Conservation (phyloP, 2,888 invertebrate species). For the Dermolepida albohirtum region DNA sequence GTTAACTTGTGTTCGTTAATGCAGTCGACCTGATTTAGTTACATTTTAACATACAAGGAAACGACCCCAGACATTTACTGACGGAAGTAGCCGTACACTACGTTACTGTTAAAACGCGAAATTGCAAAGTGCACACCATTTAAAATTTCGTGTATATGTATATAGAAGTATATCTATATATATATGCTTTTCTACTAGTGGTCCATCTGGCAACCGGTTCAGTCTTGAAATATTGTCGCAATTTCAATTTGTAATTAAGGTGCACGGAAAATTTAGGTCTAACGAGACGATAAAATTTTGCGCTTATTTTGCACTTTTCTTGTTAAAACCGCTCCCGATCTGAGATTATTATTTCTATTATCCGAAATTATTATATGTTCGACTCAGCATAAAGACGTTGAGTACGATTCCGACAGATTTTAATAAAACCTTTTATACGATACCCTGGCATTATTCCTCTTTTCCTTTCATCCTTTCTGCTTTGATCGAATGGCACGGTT, state of each 20-base stretch:
- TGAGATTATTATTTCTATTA: conserved; percentile 51
- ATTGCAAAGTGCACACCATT: too few relatives aligned
- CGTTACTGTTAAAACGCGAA: neutral
- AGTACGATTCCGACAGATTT: conserved; percentile 20
- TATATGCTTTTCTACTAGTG: neutral
- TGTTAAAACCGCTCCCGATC: conserved; percentile 43
- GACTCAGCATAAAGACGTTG: conserved; percentile 45
- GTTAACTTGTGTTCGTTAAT: conserved; percentile 11
- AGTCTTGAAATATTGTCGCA: conserved; percentile 16
- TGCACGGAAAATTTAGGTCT: neutral
- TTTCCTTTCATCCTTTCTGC: too few relatives aligned
- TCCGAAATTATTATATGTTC: conserved; percentile 47
- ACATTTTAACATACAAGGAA: neutral
- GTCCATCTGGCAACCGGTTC: neutral
- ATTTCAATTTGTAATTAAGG: conserved; percentile 26
- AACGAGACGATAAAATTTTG: conserved; percentile 43
- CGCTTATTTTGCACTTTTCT: conserved; percentile 53
- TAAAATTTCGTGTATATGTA: too few relatives aligned
- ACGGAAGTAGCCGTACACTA: conserved; percentile 2
- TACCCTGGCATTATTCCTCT: neutral
- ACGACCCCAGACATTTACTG: neutral
- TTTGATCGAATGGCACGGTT: too few relatives aligned
- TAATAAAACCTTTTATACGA: conserved; percentile 33
- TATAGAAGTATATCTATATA: neutral
- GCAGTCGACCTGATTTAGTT: conserved; percentile 11